Base-by-base conservation (phyloP, 2,888 invertebrate genomes). In the Limnephilus lunatus region DNA sequence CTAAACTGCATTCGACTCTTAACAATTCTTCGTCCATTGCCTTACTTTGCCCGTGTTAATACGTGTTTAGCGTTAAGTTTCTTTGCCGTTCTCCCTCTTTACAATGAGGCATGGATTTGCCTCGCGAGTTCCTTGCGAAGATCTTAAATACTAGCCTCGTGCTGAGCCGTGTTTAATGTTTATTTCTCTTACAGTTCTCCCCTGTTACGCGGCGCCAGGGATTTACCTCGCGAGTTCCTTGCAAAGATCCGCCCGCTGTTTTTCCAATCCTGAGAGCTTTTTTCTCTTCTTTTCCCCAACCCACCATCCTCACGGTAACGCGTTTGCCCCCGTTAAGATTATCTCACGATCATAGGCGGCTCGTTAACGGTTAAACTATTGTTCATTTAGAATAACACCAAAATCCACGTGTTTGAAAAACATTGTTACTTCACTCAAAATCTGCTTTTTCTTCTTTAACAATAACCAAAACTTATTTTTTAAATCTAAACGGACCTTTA, bases 221-320 rank as follows among this genome's bases (percentile, higher is more conserved):
- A 68, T 68, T 68, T 86, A 15, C 83, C 80, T 14, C 88, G n/a
- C 80, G 88, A 30, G 88, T 80, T 31, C 53, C 88, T 30, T 68
- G 15, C 80, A 14, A 32, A 80, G 31, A 86, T 53, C 35, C 48
- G 31, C 48, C 48, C 19, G 81, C 85, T 90, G 86, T 90, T 90
- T 85, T 86, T 85, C 91, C 11, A 32, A 30, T 82, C 82, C 87
- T 53, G n/a, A 35, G 83, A 90, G 82, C 48, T 44, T 90, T 44
- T 44, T 90, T 30, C 87, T 12, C 48, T 82, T 81, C 31, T 48
- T 83, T 30, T 32, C 53, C 89, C 68, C 83, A 86, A 32, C 95
- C 95, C 95, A 95, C 95, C 94, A 94, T 94, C 94, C 95, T 94
- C 95, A 95, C 95, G 95, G 95, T 95, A 95, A 83, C 95, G 95